Percentiles rank a stretch among this genome's conserved stretches.
These are phyloP conservation scores for Solen grandis DNA, from an alignment of 1,140 invertebrate genomes.

Conservation along the genomic window DNA sequence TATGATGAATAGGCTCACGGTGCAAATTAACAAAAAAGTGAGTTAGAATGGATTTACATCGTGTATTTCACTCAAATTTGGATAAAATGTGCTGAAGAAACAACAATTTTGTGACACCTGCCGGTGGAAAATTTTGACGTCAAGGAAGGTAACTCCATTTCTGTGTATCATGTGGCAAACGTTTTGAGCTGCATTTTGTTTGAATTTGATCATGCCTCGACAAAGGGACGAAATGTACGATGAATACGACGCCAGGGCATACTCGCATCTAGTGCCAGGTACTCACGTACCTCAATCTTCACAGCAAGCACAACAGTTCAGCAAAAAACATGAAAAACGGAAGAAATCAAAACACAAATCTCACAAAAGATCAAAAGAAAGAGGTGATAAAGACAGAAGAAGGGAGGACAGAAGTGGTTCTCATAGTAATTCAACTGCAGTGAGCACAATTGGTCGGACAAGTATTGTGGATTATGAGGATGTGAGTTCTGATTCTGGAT, in stretches of 20 bases:
- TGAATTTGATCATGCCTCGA: slow-evolving; percentile 60
- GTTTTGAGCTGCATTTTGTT: slow-evolving; percentile 6
- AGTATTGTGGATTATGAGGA: slow-evolving; percentile 78
- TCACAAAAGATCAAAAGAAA: slow-evolving; percentile 61
- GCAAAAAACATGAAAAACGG: slow-evolving; percentile 63
- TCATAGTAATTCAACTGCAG: slow-evolving; percentile 14
- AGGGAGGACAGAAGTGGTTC: slow-evolving; percentile 35
- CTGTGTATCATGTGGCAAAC: slow-evolving; percentile 49
- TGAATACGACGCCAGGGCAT: slow-evolving; percentile 76
- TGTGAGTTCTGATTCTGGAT: slow-evolving; percentile 74
- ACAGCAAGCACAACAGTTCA: slow-evolving; percentile 29
- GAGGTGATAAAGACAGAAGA: slow-evolving; percentile 55
- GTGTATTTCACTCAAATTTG: background rate
- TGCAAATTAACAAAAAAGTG: no score
- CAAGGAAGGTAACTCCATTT: slow-evolving; percentile 45
- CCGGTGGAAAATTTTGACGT: slow-evolving; percentile 28
- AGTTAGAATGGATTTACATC: background rate
- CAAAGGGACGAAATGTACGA: slow-evolving; percentile 60
- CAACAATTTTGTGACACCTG: slow-evolving; percentile 32
- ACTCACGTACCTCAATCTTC: slow-evolving; percentile 32
- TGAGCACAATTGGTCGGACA: slow-evolving; percentile 16
- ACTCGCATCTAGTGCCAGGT: slow-evolving; percentile 69
- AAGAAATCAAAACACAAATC: slow-evolving; percentile 66
- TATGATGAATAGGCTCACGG: no score
- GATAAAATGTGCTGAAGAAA: background rate